Percentiles rank a stretch among this genome's conserved stretches.
phyloP scores from a whole-genome alignment of 1,140 invertebrate genomes.

The Tetragonula clypearis region DNA sequence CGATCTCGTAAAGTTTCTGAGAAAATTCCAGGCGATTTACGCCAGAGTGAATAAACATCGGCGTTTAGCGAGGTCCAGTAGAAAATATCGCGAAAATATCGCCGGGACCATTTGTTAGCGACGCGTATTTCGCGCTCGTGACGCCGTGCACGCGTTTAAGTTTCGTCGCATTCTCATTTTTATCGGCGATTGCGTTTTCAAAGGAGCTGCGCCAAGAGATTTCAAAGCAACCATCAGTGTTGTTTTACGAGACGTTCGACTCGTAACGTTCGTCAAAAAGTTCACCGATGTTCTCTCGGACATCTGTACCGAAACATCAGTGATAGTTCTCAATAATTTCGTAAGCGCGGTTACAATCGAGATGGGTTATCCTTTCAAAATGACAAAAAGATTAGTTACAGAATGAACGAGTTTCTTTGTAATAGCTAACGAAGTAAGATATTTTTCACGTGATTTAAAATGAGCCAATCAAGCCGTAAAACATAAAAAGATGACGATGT shows the following conservation, averaged over 20 bases:
- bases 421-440: too few species aligned
- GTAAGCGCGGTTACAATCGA: not conserved
- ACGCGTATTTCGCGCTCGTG: conserved; percentile 5
- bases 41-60: conserved; percentile 22
- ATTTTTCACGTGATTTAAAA: too few species aligned
- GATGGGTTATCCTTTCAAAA: not conserved
- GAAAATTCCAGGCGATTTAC: conserved; percentile 12
- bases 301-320: not conserved
- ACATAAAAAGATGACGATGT: too few species aligned
- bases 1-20: not conserved
- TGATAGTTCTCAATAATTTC: not conserved
- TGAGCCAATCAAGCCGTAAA: too few species aligned
- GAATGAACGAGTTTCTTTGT: too few species aligned
- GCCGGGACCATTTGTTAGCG: conserved; percentile 25
- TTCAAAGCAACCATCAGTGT: conserved; percentile 3
- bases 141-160: not conserved
- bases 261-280: not conserved
- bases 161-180: conserved; percentile 4
- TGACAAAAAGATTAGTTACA: too few species aligned
- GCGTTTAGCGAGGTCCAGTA: not conserved
- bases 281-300: not conserved
- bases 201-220: not conserved
- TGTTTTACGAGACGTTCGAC: conserved; percentile 6
- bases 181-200: not conserved
- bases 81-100: conserved; percentile 14